A percentile compares a stretch with the other conserved stretches of the same genome.
These are phyloP conservation scores for Epiblema foenella DNA, from an alignment of 2,888 invertebrate genomes.

Conservation along the genomic window DNA sequence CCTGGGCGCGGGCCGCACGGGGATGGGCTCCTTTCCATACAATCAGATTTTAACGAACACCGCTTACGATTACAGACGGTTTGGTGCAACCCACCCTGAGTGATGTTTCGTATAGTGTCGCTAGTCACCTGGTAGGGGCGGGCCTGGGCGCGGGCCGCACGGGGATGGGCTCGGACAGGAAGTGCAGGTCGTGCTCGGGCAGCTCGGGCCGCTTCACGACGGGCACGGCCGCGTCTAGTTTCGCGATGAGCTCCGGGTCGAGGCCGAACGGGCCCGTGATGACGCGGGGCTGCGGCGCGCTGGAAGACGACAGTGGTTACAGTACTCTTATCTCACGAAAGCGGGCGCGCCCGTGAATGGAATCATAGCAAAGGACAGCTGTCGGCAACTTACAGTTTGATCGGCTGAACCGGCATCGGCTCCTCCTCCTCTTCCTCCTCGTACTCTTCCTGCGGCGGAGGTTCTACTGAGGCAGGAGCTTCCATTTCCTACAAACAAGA, in stretches of 20 bases:
- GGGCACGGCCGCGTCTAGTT: slow-evolving; percentile 86
- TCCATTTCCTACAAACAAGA: slow-evolving; percentile 52
- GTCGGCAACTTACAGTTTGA: slow-evolving; percentile 19
- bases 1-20: too few species aligned
- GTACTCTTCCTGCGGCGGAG: slow-evolving; percentile 62
- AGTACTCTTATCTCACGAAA: too few species aligned
- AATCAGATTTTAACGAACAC: too few species aligned
- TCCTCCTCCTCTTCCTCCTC: slow-evolving; percentile 74
- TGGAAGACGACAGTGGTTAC: slow-evolving; percentile 51
- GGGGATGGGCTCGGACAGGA: slow-evolving; percentile 78
- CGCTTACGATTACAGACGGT: too few species aligned
- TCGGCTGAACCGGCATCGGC: slow-evolving; percentile 56
- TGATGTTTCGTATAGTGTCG: too few species aligned
- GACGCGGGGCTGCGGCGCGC: slow-evolving; percentile 75
- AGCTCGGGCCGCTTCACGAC: slow-evolving; percentile 63
- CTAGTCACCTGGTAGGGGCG: neutral
- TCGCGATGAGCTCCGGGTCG: slow-evolving; percentile 89
- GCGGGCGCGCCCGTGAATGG: too few species aligned
- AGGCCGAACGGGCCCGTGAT: slow-evolving; percentile 91
- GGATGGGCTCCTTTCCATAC: too few species aligned
- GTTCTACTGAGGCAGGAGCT: slow-evolving; percentile 61
- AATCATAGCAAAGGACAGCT: neutral
- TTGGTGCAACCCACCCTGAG: too few species aligned
- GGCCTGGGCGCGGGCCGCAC: slow-evolving; percentile 48
- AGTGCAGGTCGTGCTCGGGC: slow-evolving; percentile 79